Evolutionary conservation across 2,797 vertebrate species (phyloP).

Genomic region (Pygocentrus nattereri): DNA sequence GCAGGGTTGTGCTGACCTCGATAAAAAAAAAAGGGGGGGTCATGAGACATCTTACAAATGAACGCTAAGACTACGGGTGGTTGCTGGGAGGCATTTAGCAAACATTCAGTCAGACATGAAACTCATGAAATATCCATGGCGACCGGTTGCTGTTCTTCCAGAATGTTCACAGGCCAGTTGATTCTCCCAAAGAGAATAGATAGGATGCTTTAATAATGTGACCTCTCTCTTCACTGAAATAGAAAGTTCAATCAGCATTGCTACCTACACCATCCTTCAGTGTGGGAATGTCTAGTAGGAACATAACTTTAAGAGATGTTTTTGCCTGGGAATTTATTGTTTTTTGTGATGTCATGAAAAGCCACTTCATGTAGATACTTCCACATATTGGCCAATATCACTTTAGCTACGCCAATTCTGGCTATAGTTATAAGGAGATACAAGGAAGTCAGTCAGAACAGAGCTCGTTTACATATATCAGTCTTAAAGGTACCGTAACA

Average conservation of each 20-base stretch:
- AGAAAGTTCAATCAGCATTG: neutral
- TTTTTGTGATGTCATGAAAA: too few relatives aligned
- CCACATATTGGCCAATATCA: too few relatives aligned
- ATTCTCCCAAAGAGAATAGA: conserved; percentile 9
- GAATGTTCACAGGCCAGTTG: conserved; percentile 47
- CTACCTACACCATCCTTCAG: neutral
- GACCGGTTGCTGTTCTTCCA: conserved; percentile 43
- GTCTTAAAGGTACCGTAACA: too few relatives aligned
- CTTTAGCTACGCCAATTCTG: too few relatives aligned
- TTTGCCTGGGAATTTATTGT: too few relatives aligned
- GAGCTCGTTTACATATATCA: too few relatives aligned
- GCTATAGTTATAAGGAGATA: too few relatives aligned
- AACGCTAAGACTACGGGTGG: neutral
- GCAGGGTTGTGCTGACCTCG: neutral
- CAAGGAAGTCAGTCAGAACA: too few relatives aligned
- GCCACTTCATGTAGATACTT: too few relatives aligned
- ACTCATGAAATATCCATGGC: conserved; percentile 52
- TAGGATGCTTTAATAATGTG: conserved; percentile 12
- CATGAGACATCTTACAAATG: neutral
- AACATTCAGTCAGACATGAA: conserved; percentile 23
- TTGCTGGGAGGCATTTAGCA: conserved; percentile 33
- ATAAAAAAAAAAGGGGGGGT: conserved; percentile 12
- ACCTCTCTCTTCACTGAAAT: neutral
- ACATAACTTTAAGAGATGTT: neutral
- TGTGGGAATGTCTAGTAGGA: neutral